Evolutionary conservation across 2,113 vertebrate species (phyloP), one percentile per base, ranked within the genome.

Genomic region (Neomonachus schauinslandi): DNA sequence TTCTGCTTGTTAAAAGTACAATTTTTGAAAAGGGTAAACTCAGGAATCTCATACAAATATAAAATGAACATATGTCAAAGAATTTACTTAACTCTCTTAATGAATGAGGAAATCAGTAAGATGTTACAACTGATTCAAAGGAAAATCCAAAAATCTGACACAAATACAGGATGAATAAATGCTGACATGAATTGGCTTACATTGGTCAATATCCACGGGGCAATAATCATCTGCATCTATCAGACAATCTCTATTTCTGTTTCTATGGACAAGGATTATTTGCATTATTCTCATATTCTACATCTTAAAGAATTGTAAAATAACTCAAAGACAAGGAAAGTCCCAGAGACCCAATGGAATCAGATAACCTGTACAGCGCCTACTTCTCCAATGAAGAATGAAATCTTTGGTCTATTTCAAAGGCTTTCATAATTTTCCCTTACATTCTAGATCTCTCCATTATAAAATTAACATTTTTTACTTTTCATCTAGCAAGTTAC

Each of bases 321-420:
- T 55, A 95, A 7, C 39, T 71, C 74, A 72, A 84, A 85, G n/a
- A 87, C n/a, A 76, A 81, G 18, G 22, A 96, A 96, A 96, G 72
- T 6, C 46, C 72, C 65, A 89, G 63, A 97, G 31, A 67, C 31
- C 49, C 24, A 93, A 28, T 93, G 63, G 76, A 95, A 95, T 95
- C 49, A 65, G 51, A 82, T 55, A 71, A 95, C 53, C 49, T 76
- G 21, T 9, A 74, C 36, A 88, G 65, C 12, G 74, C 36, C 26
- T 89, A 65, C 13, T 85, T 96, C 94, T 89, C 33, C 36, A 77
- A 7, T 51, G 84, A 95, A 90, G 57, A 92, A 86, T 72, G n/a
- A 8, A 92, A 79, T 72, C 36, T 87, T 96, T 63, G 49, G 13
- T 93, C 31, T 26, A 33, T 84, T 74, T 91, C 77, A 80, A 96